Base-by-base conservation (phyloP, 2,797 vertebrate species). In the Premnoplex brunnescens region DNA sequence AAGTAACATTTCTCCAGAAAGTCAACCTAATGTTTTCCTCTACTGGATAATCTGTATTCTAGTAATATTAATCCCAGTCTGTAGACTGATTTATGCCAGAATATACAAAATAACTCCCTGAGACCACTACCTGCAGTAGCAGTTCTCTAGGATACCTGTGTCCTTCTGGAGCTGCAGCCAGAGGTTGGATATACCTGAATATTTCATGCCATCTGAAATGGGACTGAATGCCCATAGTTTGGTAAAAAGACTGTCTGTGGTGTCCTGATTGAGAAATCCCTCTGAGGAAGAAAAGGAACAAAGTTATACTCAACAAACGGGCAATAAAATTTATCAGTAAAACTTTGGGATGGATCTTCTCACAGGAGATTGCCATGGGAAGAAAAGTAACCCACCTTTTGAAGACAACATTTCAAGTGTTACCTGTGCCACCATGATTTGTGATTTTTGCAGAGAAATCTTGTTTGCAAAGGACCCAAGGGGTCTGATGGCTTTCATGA, bases 241-340 rank as follows among this genome's bases (percentile, higher is more conserved):
- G 63, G 37, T 16, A 77, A 69, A 80, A 0, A 3, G 14, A 12
- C 52, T 72, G 3, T 3, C 55, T 75, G 3, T 3, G 0, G 14
- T 71, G 41, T 21, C 30, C 34, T 71, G 36, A 49, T 10, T 76
- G 51, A 73, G 48, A 75, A 74, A 30, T 0, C 0, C 4, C 15
- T 3, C 4, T 2, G 12, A 62, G 30, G 9, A 69, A 68, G 26
- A 64, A 77, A 88, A 86, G 34, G 1, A 62, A 8, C 7, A 23
- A 46, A 89, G 78, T 24, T 21, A 44, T 63, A 63, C 8, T 15
- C 23, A 86, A 54, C 8, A 62, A 87, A 24, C 2, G 62, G 48
- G 8, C 10, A 55, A 12, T 11, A 79, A 81, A 69, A 87, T 62
- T 56, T 80, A 27, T 81, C 51, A 52, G 3, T 34, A 39, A 59